Evolutionary conservation across 2,888 invertebrate genomes (phyloP), one percentile per base, ranked within the genome.

Genomic region (Caenorhabditis sp.): DNA sequence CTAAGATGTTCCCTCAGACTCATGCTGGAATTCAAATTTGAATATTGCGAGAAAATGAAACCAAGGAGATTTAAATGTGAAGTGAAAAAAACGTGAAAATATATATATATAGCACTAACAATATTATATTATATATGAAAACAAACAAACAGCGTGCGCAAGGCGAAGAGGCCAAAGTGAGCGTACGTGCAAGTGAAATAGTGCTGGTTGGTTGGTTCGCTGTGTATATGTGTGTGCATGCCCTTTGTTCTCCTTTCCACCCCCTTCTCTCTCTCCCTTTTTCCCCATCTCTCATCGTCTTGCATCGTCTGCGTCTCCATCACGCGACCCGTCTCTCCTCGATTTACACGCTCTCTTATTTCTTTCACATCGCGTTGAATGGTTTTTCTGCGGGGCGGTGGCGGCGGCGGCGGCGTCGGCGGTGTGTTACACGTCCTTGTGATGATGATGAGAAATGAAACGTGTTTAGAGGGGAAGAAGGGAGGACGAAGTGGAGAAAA

Each of bases 131-230:
- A 58, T 58, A 36, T 36, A 55, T 24, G 26, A 23, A 12, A 26
- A 19, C 5, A 57, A 24, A 26, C 31, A 36, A 58, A 58, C 27
- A 31, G 19, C 58, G 58, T 31, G 57, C 31, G 24, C n/a, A 36
- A 58, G n/a, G 55, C 2, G 24, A 23, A 27, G 31, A 31, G 31
- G 31, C 43, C 12, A 43, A 43, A 43, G 43, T 43, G 43, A 43
- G 17, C 43, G 50, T n/a, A 51, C 23, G 51, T 51, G 51, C 51
- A 51, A 51, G 50, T 50, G 50, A 50, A 50, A 50, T 14, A 51
- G 21, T 51, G 21, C 51, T 19, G 21, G 51, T 23, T 6, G 51
- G 51, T 23, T 23, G 23, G 6, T 6, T 51, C 21, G 8, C 21
- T 24, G 26, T 24, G 55, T 26, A 26, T 24, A 5, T 55, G 24